phyloP scores from a whole-genome alignment of 2,888 invertebrate genomes.

The Ochropleura leucogaster region DNA sequence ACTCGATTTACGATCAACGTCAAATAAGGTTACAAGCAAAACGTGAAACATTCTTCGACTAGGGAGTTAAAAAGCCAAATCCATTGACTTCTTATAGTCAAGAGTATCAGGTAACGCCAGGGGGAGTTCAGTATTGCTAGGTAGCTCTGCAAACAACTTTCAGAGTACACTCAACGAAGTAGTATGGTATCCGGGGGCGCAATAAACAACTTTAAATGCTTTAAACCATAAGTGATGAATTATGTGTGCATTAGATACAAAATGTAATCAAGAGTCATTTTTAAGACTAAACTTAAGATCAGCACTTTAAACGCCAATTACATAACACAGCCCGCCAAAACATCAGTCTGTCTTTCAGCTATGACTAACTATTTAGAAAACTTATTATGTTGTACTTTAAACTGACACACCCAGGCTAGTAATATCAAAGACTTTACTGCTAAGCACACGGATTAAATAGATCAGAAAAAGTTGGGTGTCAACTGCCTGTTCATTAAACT shows the following conservation, averaged over 20 bases:
- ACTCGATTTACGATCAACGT: conserved; percentile 40
- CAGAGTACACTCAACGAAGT: conserved; percentile 14
- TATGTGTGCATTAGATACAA: neutral
- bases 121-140: conserved; percentile 48
- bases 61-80: conserved; percentile 64
- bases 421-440: neutral
- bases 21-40: conserved; percentile 45
- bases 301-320: neutral
- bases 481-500: neutral
- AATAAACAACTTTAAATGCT: neutral
- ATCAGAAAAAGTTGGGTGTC: neutral
- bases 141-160: conserved; percentile 54
- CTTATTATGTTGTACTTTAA: neutral
- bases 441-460: neutral
- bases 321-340: neutral
- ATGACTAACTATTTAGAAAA: neutral
- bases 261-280: neutral
- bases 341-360: rapidly evolving
- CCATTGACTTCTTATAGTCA: conserved; percentile 58
- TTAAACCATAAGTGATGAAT: neutral
- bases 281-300: neutral
- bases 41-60: conserved; percentile 44
- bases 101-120: conserved; percentile 57
- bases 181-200: neutral
- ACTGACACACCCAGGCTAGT: neutral